Evolutionary conservation across 2,113 vertebrate species (phyloP).

Genomic region (Nannospalax galili): DNA sequence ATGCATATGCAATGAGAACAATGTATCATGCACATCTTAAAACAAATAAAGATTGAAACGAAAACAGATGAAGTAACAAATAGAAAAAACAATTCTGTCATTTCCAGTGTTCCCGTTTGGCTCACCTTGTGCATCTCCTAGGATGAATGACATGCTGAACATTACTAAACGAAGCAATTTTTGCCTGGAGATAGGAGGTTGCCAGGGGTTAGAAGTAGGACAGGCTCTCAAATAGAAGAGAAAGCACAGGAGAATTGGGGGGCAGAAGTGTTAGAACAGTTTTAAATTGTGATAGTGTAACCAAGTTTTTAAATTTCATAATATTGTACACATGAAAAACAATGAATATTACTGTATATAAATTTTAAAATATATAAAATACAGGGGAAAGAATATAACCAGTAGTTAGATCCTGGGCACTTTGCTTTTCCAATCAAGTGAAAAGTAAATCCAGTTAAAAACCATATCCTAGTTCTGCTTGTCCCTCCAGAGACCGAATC

Average conservation of each 20-base stretch:
- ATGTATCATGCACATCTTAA: slow-evolving; percentile 16
- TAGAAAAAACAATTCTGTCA: background rate
- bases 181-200: slow-evolving; percentile 27
- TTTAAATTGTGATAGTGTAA: background rate
- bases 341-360: background rate
- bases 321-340: background rate
- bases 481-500: slow-evolving; percentile 10
- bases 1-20: background rate
- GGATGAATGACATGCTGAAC: background rate
- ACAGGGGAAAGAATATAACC: background rate
- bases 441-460: background rate
- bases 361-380: background rate
- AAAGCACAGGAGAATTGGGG: background rate
- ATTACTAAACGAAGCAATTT: slow-evolving; percentile 7
- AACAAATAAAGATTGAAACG: slow-evolving; percentile 6
- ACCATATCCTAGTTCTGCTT: background rate
- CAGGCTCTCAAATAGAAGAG: background rate
- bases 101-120: background rate
- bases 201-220: background rate
- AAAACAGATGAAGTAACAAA: slow-evolving; percentile 7
- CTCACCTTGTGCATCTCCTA: background rate
- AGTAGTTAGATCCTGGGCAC: background rate
- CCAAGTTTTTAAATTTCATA: background rate
- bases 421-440: background rate
- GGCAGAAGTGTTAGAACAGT: background rate